phyloP scores from a whole-genome alignment of 2,797 vertebrate species.

The Adelosebastes latens region DNA sequence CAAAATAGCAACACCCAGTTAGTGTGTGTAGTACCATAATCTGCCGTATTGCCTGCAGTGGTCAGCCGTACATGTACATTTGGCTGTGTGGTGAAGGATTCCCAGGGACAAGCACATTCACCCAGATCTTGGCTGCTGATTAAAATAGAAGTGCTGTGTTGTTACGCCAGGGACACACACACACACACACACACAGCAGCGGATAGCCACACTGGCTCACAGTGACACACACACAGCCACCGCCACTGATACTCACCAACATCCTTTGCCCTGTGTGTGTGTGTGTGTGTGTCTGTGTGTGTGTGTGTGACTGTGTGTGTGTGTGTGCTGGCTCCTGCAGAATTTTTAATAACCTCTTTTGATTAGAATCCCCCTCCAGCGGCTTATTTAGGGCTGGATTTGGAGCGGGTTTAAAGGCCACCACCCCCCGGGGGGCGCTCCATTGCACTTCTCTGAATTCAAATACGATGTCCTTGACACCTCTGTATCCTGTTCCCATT shows the following conservation, averaged over 20 bases:
- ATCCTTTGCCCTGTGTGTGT: constrained; percentile 65
- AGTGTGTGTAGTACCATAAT: constrained; percentile 22
- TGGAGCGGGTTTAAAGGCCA: constrained; percentile 86
- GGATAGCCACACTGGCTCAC: constrained; percentile 46
- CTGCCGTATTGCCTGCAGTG: constrained; percentile 54
- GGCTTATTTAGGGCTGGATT: constrained; percentile 86
- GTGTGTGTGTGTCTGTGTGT: constrained; percentile 20
- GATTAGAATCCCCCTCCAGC: constrained; percentile 82
- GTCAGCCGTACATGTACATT: constrained; percentile 61
- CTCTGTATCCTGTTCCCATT: constrained; percentile 85
- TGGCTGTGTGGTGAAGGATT: constrained; percentile 69
- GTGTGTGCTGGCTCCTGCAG: constrained; percentile 70
- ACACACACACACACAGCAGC: constrained; percentile 13
- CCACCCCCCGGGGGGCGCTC: constrained; percentile 79
- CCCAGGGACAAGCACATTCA: constrained; percentile 75
- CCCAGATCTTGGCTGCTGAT: constrained; percentile 72
- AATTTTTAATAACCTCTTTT: constrained; percentile 86
- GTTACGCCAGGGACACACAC: constrained; percentile 62
- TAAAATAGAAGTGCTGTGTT: constrained; percentile 78
- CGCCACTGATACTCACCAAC: constrained; percentile 65
- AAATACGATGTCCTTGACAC: constrained; percentile 87
- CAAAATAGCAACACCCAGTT: constrained; percentile 10
- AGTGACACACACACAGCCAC: constrained; percentile 59
- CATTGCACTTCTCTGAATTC: constrained; percentile 84
- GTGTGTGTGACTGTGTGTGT: constrained; percentile 33